These are phyloP conservation scores for Seriola dumerili DNA, from an alignment of 2,113 vertebrate genomes.

Conservation along the genomic window DNA sequence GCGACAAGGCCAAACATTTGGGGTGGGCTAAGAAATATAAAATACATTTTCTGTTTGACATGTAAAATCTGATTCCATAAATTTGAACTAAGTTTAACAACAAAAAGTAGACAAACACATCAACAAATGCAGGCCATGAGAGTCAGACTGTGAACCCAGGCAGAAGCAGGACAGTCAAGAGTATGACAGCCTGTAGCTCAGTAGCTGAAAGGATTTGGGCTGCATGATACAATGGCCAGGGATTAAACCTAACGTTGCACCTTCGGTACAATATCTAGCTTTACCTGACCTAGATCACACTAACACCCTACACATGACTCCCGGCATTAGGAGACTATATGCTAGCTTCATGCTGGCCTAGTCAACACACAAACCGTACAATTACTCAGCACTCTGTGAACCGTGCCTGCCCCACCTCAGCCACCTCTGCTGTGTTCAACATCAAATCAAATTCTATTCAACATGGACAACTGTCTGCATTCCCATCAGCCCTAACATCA, in stretches of 20 bases:
- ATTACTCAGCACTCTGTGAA: constrained; percentile 4
- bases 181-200: background rate
- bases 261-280: background rate
- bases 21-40: background rate
- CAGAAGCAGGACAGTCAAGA: background rate
- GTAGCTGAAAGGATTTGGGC: constrained; percentile 44
- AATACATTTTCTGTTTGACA: no score
- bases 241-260: constrained; percentile 47
- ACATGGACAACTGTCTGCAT: background rate
- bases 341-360: background rate
- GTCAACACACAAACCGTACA: background rate
- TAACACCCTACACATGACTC: constrained; percentile 4
- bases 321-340: background rate
- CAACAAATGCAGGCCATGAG: no score
- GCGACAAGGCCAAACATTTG: background rate
- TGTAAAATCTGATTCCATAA: no score
- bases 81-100: background rate
- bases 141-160: background rate
- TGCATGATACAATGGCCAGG: constrained; percentile 10
- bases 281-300: constrained; percentile 46
- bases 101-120: no score
- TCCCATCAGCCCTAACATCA: background rate
- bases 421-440: background rate
- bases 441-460: background rate
- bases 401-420: background rate